Percentiles rank a stretch among this genome's conserved stretches.
Conservation (phyloP, 2,797 vertebrate species). For the Gambusia yucatana region DNA sequence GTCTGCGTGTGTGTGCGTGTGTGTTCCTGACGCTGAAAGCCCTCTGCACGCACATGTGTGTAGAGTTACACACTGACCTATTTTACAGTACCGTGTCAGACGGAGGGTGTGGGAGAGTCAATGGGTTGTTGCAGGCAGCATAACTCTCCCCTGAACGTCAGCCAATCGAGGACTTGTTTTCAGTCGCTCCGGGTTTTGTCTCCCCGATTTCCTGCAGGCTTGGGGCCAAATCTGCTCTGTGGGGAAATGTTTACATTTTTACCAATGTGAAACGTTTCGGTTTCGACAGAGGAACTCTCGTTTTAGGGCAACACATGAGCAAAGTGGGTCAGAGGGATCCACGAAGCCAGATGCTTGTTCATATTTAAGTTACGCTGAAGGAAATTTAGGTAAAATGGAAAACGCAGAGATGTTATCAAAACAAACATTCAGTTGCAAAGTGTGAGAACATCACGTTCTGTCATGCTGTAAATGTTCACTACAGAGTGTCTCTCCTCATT, state of each 20-base stretch:
- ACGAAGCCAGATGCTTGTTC: not conserved
- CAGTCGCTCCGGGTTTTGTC: slow-evolving; percentile 23
- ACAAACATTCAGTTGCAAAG: not conserved
- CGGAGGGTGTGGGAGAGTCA: slow-evolving; percentile 39
- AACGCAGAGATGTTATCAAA: not conserved
- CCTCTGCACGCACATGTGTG: slow-evolving; percentile 24
- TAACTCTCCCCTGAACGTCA: slow-evolving; percentile 54
- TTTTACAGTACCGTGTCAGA: slow-evolving; percentile 46
- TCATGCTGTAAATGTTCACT: not conserved
- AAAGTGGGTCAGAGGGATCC: not conserved
- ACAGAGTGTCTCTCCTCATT: not conserved
- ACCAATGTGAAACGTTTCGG: not conserved
- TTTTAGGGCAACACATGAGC: not conserved
- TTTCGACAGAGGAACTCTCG: slow-evolving; percentile 4
- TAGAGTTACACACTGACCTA: slow-evolving; percentile 59
- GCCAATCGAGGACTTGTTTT: slow-evolving; percentile 55
- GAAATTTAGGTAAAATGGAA: not conserved
- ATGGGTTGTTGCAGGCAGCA: slow-evolving; percentile 57
- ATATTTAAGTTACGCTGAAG: not conserved
- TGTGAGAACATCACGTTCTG: not conserved
- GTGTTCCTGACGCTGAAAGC: slow-evolving; percentile 11
- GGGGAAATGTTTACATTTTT: slow-evolving; percentile 5
- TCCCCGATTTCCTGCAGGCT: slow-evolving; percentile 23
- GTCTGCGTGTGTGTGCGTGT: not conserved
- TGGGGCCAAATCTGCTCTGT: slow-evolving; percentile 18